Evolutionary conservation across 92 coral and sea anemone species (phyloP), one percentile per base, ranked within the genome.

Genomic region (Phymanthus crucifer): DNA sequence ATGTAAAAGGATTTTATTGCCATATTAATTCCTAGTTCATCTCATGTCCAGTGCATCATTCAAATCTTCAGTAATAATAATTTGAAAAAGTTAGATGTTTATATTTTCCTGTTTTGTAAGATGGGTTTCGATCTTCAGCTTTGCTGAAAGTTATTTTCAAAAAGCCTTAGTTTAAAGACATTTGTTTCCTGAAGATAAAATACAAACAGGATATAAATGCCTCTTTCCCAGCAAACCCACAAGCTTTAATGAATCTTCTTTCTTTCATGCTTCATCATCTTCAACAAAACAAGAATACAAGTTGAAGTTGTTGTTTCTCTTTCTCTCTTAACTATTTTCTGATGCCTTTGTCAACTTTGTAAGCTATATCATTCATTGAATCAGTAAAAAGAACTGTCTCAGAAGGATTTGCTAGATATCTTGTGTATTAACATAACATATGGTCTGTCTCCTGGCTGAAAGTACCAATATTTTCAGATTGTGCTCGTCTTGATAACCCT

Each of bases 131-230:
- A 61, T 29, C 68, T 24, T 24, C 68, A 61, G 68, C 34, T 29
- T 7, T 61, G 68, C 32, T 24, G 29, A 61, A 61, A 27, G 34
- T 6, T 61, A 24, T 24, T 61, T 27, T 7, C 26, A 61, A 61
- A 61, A 27, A 3, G 34, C 11, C 29, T 61, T n/a, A 11, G 27
- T 61, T 61, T 61, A 26, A 27, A 27, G 68, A 27, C 33, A 29
- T 61, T 61, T 54, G 27, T 54, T 61, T 61, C 68, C 68, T 61
- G 16, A 61, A 61, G 4, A 61, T 12, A 27, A 24, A 27, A 61
- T 2, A 61, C 14, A 61, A 24, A 61, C 68, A 61, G 68, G 68
- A 61, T 61, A 27, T 61, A 61, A 61, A 27, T 61, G 68, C 29
- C 26, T 54, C n/a, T 61, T 61, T 61, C 29, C 29, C 10, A 61